phyloP scores from a whole-genome alignment of 2,113 vertebrate genomes.

The Picathartes gymnocephalus region DNA sequence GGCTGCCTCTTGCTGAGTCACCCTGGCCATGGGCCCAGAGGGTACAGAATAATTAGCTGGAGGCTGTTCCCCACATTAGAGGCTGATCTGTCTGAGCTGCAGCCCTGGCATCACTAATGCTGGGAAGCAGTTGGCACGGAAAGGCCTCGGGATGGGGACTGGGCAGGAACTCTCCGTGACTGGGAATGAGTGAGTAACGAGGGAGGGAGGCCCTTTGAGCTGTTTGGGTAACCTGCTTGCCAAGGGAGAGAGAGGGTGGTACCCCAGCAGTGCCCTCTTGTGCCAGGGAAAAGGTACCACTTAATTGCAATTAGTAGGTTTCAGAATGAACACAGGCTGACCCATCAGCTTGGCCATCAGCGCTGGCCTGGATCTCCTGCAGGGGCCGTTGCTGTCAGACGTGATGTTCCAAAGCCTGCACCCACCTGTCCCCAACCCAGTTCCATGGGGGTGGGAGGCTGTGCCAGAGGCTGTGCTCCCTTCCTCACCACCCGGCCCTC shows the following conservation, averaged over 20 bases:
- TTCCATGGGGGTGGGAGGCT: fast-evolving
- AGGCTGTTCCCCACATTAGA: conserved; percentile 37
- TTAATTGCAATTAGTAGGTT: neutral
- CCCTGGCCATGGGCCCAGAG: conserved; percentile 26
- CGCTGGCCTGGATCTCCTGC: neutral
- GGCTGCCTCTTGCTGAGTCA: conserved; percentile 47
- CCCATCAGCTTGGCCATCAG: neutral
- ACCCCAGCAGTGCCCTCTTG: neutral
- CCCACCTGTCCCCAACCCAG: neutral
- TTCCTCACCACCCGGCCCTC: neutral
- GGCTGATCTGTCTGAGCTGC: conserved; percentile 28
- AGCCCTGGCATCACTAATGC: neutral
- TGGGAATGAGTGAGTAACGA: neutral
- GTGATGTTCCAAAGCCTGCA: neutral
- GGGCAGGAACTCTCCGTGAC: neutral
- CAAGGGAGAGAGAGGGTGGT: neutral
- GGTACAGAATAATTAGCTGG: neutral
- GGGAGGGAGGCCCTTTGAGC: neutral
- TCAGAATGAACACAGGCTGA: neutral
- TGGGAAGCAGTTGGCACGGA: conserved; percentile 10
- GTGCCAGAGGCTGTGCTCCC: neutral
- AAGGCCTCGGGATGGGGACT: neutral
- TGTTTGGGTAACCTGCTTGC: neutral
- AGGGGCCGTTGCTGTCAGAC: neutral
- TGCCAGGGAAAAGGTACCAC: neutral